A percentile compares a stretch with the other conserved stretches of the same genome.
These are phyloP conservation scores for Gambelia wislizenii DNA, from an alignment of 2,797 vertebrate species.

Conservation along the genomic window DNA sequence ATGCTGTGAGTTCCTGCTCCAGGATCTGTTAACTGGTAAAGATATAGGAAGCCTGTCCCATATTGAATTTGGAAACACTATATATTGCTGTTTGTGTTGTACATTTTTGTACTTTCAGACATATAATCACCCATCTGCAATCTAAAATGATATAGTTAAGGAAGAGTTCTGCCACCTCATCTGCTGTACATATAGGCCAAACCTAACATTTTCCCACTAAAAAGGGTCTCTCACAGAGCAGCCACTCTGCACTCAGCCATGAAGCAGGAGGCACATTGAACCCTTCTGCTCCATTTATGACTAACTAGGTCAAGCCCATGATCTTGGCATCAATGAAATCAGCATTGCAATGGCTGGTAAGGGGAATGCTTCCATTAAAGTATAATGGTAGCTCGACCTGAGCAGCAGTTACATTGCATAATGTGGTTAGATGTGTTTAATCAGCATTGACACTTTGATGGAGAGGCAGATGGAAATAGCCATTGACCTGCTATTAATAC, in stretches of 20 bases:
- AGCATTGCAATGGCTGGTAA: background rate
- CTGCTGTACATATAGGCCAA: background rate
- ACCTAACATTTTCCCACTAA: background rate
- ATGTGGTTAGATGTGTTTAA: conserved; percentile 50
- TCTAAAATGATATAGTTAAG: background rate
- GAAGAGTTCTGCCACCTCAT: background rate
- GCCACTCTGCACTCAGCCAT: background rate
- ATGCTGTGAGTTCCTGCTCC: no score
- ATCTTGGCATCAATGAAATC: background rate
- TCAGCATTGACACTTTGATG: conserved; percentile 49
- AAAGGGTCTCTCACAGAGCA: background rate
- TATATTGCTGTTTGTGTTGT: background rate
- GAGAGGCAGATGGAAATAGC: conserved; percentile 59
- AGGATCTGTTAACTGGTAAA: no score
- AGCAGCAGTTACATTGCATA: background rate
- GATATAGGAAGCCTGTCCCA: no score
- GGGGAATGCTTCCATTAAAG: conserved; percentile 19
- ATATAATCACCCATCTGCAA: background rate
- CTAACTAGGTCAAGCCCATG: conserved; percentile 5
- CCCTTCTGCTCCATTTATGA: conserved; percentile 2
- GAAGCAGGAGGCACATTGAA: background rate
- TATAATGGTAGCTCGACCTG: conserved; percentile 20
- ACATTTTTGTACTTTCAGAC: background rate
- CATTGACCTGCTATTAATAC: conserved; percentile 60
- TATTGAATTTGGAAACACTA: no score